Evolutionary conservation across 2,113 vertebrate genomes (phyloP).

Genomic region (Pterocles burchelli): DNA sequence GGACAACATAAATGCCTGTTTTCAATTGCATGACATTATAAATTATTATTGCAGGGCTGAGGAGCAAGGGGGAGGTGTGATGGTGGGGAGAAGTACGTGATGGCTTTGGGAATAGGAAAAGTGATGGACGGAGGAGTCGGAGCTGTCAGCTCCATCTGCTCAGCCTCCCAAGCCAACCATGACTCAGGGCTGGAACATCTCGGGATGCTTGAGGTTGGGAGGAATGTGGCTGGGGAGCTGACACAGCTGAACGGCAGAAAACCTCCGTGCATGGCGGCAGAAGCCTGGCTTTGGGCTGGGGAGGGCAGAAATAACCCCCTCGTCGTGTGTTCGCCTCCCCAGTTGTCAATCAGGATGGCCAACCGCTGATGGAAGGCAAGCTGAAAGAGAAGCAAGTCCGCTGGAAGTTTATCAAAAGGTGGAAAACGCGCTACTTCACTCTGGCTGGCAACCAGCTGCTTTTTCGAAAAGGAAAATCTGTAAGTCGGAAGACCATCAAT

Average conservation of each 20-base stretch:
- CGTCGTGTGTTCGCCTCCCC: background rate
- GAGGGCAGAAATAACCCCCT: background rate
- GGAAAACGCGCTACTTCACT: slow-evolving; percentile 97
- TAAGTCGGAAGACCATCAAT: slow-evolving; percentile 57
- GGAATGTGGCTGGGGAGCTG: background rate
- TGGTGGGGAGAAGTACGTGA: background rate
- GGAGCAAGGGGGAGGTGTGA: background rate
- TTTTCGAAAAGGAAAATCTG: slow-evolving; percentile 92
- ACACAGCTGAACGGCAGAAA: background rate
- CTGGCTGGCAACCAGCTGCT: slow-evolving; percentile 95
- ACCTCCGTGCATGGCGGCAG: background rate
- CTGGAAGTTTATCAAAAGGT: slow-evolving; percentile 97
- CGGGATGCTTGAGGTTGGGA: background rate
- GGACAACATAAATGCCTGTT: background rate
- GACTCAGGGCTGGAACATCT: background rate
- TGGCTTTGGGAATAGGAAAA: background rate
- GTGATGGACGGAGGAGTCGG: background rate
- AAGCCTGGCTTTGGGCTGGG: background rate
- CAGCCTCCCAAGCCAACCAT: background rate
- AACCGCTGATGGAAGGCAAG: slow-evolving; percentile 94
- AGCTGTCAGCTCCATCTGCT: background rate
- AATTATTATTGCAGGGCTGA: background rate
- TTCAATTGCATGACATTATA: background rate
- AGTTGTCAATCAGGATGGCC: slow-evolving; percentile 92
- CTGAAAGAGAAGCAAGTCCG: slow-evolving; percentile 97